Conservation (phyloP, 2,113 vertebrate genomes). For the Neomonachus schauinslandi region DNA sequence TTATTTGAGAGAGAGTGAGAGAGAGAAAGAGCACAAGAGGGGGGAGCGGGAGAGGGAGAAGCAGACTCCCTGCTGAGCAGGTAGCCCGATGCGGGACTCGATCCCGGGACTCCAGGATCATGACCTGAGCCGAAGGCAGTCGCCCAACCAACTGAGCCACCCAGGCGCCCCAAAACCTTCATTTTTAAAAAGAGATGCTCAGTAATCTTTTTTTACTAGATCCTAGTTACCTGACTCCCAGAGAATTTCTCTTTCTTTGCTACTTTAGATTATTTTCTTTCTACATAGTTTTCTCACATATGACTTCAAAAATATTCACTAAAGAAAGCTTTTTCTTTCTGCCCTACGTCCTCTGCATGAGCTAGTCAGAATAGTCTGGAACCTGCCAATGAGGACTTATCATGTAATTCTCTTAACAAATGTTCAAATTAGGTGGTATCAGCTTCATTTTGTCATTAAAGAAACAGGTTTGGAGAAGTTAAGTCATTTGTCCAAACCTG, state of each 20-base stretch:
- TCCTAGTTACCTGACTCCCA: constrained; percentile 1
- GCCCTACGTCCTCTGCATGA: background rate
- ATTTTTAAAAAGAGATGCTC: background rate
- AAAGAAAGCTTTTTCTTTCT: constrained; percentile 32
- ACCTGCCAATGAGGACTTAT: background rate
- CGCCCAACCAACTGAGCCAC: too few relatives aligned
- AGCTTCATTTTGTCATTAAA: constrained; percentile 49
- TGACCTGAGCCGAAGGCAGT: too few relatives aligned
- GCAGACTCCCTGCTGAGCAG: too few relatives aligned
- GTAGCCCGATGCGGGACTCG: too few relatives aligned
- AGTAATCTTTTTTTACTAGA: background rate
- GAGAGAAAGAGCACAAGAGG: too few relatives aligned
- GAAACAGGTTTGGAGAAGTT: constrained; percentile 21
- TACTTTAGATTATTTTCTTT: constrained; percentile 51
- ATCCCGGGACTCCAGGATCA: too few relatives aligned
- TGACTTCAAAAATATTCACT: constrained; percentile 41
- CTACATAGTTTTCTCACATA: background rate
- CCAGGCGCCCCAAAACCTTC: too few relatives aligned
- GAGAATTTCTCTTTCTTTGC: background rate
- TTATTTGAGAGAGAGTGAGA: too few relatives aligned
- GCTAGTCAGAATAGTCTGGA: background rate
- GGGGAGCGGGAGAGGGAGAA: too few relatives aligned
- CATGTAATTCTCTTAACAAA: constrained; percentile 17
- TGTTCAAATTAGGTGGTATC: background rate
- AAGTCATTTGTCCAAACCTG: background rate